Base-by-base conservation (phyloP, 2,888 invertebrate genomes). In the Girardia tigrina region DNA sequence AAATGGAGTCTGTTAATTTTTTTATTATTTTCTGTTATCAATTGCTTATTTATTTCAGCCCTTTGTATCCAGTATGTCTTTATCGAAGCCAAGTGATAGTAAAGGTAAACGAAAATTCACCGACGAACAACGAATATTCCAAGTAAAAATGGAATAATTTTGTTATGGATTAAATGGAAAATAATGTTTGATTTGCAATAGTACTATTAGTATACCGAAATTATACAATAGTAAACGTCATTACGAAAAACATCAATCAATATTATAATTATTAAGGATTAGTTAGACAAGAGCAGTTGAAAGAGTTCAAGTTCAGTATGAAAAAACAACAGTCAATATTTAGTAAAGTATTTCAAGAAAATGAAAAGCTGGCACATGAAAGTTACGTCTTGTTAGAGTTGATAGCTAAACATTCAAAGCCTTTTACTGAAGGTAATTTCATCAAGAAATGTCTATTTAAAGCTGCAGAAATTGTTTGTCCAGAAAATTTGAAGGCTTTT, bases 371-470 rank as follows among this genome's bases (percentile, higher is more conserved):
- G n/a, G 56, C 23, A n/a, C 56, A 56, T 4, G 56, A n/a, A 56
- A 56, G 56, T n/a, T 56, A 36, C 36, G 56, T 56, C n/a, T 56
- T 4, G 56, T 56, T 23, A 4, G 56, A n/a, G 56, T 56, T 56
- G 56, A 56, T 56, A 56, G 56, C n/a, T 56, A 56, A 56, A 56
- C 56, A 56, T 23, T 56, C 56, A n/a, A 56, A 56, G n/a, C 56
- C 56, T 56, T 56, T 56, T 56, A 56, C 56, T n/a, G n/a, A 56
- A 56, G 56, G 56, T 56, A 23, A 56, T 56, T 56, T 56, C n/a
- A 56, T 56, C n/a, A 56, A 56, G n/a, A n/a, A 56, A 56, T 56
- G 56, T 16, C n/a, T 56, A 6, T 20, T 56, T 56, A 56, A 56
- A 56, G 56, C 56, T n/a, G n/a, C 4, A 56, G n/a, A 56, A 56